These are phyloP conservation scores for Ageneiosus marmoratus DNA, from an alignment of 2,113 vertebrate species.

Conservation along the genomic window DNA sequence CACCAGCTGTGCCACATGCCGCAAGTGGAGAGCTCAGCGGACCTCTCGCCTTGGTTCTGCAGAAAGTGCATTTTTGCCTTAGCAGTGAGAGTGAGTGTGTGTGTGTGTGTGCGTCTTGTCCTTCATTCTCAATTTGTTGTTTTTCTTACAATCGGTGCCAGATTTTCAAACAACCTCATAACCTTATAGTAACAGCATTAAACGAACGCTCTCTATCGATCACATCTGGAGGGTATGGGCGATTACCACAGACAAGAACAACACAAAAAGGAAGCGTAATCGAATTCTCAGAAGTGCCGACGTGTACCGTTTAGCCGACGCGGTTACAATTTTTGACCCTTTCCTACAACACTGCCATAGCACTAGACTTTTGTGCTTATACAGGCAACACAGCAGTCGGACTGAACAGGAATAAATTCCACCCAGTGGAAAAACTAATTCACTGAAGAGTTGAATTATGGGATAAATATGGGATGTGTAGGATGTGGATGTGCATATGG, in stretches of 20 bases:
- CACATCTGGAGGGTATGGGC: neutral
- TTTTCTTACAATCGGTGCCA: neutral
- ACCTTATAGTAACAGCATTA: neutral
- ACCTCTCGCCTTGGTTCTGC: conserved; percentile 87
- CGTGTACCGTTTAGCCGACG: neutral
- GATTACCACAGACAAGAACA: conserved; percentile 8
- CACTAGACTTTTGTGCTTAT: neutral
- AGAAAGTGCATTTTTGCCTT: conserved; percentile 93
- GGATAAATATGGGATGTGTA: neutral
- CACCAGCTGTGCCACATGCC: conserved; percentile 95
- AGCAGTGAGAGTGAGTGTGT: conserved; percentile 69
- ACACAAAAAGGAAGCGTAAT: neutral
- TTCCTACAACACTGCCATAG: too few species aligned
- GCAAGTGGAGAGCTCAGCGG: conserved; percentile 71
- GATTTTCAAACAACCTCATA: conserved; percentile 1
- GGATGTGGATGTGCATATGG: neutral
- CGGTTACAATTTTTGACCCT: neutral
- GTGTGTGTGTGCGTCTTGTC: conserved; percentile 4
- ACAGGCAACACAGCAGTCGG: neutral
- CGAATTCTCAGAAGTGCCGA: neutral
- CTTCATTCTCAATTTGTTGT: neutral
- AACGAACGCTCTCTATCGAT: neutral
- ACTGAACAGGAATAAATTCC: neutral
- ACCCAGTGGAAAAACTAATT: neutral
- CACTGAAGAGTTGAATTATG: neutral